Evolutionary conservation across 2,113 vertebrate species (phyloP).

Genomic region (Struthio camelus): DNA sequence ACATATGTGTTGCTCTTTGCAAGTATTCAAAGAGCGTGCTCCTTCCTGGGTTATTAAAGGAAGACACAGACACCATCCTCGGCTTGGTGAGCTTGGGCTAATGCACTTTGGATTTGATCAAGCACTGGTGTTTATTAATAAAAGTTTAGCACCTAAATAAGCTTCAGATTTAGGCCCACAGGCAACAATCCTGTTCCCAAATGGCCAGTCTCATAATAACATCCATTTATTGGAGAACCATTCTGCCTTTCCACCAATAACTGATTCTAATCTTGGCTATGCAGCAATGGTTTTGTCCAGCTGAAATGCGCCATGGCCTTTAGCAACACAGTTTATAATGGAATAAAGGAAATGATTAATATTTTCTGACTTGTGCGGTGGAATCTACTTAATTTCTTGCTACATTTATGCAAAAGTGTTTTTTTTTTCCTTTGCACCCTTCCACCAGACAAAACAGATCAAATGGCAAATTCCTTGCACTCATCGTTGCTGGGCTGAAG

Average conservation of each 20-base stretch:
- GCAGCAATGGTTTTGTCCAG: not conserved
- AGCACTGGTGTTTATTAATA: not conserved
- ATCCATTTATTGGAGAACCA: not conserved
- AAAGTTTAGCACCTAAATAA: not conserved
- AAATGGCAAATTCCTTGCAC: slow-evolving; percentile 23
- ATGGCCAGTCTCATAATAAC: not conserved
- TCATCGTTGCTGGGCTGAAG: not conserved
- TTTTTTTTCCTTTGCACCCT: not conserved
- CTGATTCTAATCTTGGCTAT: not conserved
- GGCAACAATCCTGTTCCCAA: not conserved
- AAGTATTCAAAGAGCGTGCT: not conserved
- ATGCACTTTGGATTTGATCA: not conserved
- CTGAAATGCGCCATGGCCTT: not conserved
- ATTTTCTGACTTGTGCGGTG: not conserved
- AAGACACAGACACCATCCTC: not conserved
- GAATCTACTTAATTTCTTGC: not conserved
- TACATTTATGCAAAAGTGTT: not conserved
- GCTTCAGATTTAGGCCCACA: not conserved
- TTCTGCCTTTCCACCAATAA: not conserved
- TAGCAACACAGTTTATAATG: not conserved
- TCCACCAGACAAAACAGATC: slow-evolving; percentile 33
- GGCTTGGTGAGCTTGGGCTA: not conserved
- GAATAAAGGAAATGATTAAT: not conserved
- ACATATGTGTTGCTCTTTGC: rapidly evolving
- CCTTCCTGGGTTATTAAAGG: not conserved